Evolutionary conservation across 2,113 vertebrate species (phyloP).

Genomic region (Toxostoma redivivum): DNA sequence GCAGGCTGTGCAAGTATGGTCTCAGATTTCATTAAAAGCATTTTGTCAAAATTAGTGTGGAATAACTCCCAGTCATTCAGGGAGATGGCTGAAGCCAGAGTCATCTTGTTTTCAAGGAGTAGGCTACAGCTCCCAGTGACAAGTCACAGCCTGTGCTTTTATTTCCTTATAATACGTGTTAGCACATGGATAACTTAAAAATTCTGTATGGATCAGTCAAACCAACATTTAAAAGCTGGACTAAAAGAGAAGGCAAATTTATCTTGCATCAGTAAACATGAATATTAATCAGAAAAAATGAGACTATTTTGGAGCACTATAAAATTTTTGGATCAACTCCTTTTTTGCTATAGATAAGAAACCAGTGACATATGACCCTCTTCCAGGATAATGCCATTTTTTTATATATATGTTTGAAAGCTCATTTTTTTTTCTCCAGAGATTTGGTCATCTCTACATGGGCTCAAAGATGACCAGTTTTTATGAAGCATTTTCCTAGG

Average conservation of each 20-base stretch:
- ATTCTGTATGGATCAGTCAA: not conserved
- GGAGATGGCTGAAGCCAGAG: not conserved
- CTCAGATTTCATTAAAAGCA: not conserved
- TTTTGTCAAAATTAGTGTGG: not conserved
- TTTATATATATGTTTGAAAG: not conserved
- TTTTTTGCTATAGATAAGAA: not conserved
- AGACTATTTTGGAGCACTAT: not conserved
- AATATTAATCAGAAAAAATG: not conserved
- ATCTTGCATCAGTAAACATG: not conserved
- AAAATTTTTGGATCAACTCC: not conserved
- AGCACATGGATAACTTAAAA: not conserved
- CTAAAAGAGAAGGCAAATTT: not conserved
- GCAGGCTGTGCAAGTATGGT: not conserved
- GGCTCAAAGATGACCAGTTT: not conserved
- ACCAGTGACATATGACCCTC: not conserved
- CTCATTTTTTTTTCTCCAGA: not conserved
- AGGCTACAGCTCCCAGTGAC: not conserved
- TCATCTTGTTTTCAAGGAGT: not conserved
- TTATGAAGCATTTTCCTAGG: not conserved
- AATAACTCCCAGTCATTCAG: not conserved
- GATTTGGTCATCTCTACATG: not conserved
- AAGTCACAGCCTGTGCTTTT: not conserved
- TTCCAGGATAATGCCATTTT: not conserved
- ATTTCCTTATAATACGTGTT: not conserved
- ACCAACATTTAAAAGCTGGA: not conserved